Evolutionary conservation across 2,113 vertebrate genomes (phyloP), one percentile per base, ranked within the genome.

Genomic region (Clinocottus analis): DNA sequence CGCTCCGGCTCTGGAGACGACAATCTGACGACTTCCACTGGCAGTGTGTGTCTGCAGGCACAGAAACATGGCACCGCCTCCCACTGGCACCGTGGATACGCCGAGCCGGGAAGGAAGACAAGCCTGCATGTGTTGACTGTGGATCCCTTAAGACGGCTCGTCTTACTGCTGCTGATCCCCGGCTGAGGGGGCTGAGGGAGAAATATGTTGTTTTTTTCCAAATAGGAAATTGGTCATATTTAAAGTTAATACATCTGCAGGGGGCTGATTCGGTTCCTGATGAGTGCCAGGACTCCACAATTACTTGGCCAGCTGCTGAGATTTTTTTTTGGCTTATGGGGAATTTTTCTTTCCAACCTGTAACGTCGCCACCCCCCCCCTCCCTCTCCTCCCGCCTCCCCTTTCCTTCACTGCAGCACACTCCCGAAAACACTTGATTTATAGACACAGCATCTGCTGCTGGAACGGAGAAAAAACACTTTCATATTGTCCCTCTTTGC

Each of bases 101-200:
- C 27, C 69, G 74, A 83, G 77, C 29, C 31, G n/a, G 61, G 16
- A 65, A n/a, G 70, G 51, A 68, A 81, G 67, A 76, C 75, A 85
- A 85, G 65, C 72, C 86, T 64, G 82, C 74, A 68, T 68, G 79
- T 75, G 68, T 87, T 51, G 80, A 79, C 72, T 74, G 77, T 53
- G 78, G 69, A 84, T 85, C 86, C 86, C 77, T 69, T 45, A 79
- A 83, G 86, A 86, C 64, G 21, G 68, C 67, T 88, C 74, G 31
- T 88, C 79, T 88, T 87, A 83, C 77, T 68, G 41, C 58, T 71
- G 67, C 84, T 83, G 66, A 79, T 78, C 77, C 68, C 75, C 61
- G 14, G 37, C 72, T 64, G 31, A 66, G 59, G 59, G 25, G 21
- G 61, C 59, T 63, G 21, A 69, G 43, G 56, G 62, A n/a, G n/a